Evolutionary conservation across 2,888 invertebrate genomes (phyloP).

Genomic region (Lymantria monacha): DNA sequence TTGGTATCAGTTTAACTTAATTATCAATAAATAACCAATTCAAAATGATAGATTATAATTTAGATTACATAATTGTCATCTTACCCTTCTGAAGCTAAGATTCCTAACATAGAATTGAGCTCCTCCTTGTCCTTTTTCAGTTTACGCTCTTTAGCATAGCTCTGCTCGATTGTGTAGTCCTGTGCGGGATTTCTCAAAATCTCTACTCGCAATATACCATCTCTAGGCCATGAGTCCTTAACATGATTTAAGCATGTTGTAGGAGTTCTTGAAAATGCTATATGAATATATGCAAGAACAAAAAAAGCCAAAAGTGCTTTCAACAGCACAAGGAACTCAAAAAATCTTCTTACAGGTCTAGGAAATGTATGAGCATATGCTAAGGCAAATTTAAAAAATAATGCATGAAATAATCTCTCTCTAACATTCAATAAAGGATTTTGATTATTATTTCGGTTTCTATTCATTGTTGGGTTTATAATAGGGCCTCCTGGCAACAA

Average conservation of each 20-base stretch:
- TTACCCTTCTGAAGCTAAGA: constrained; percentile 86
- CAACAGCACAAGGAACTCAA: constrained; percentile 91
- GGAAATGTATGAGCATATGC: constrained; percentile 96
- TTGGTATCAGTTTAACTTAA: too few relatives aligned
- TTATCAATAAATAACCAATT: too few relatives aligned
- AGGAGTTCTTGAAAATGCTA: constrained; percentile 95
- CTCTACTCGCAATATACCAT: constrained; percentile 96
- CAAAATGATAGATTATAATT: too few relatives aligned
- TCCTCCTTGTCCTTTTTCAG: constrained; percentile 85
- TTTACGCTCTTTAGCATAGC: constrained; percentile 91
- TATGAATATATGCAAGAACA: constrained; percentile 96
- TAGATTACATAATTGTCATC: constrained; percentile 20
- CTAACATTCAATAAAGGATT: constrained; percentile 92
- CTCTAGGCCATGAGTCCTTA: constrained; percentile 95
- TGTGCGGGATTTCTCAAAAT: constrained; percentile 87
- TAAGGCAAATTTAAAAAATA: constrained; percentile 95
- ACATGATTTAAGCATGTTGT: constrained; percentile 96
- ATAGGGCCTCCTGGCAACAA: constrained; percentile 80
- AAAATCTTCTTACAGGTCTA: constrained; percentile 88
- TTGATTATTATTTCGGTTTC: constrained; percentile 84
- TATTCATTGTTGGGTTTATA: constrained; percentile 74
- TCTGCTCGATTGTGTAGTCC: constrained; percentile 90
- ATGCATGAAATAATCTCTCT: constrained; percentile 95
- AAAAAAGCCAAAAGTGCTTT: constrained; percentile 92
- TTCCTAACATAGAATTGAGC: constrained; percentile 82